A percentile compares a stretch with the other conserved stretches of the same genome.
Evolutionary conservation across 2,888 invertebrate genomes (phyloP).

Genomic region (Troilus luridus): DNA sequence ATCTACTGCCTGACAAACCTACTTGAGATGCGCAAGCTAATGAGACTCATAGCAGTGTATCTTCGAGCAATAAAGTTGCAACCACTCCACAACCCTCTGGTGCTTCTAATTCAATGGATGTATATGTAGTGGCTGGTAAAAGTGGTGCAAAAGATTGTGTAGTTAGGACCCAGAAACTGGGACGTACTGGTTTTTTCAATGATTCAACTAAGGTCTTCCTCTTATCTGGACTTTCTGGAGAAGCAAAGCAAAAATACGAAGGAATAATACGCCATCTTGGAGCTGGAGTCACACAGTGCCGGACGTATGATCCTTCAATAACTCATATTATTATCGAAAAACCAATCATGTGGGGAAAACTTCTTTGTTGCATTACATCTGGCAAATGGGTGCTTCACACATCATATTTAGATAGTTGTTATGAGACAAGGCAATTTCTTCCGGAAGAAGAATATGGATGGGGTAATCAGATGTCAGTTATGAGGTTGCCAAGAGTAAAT

Average conservation of each 20-base stretch:
- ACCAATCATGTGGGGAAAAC: constrained; percentile 87
- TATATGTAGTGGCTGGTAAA: background rate
- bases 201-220: constrained; percentile 70
- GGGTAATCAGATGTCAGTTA: constrained; percentile 80
- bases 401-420: too few species aligned
- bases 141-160: background rate
- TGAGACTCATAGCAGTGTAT: background rate
- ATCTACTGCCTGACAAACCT: background rate
- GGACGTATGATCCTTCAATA: too few species aligned
- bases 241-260: too few species aligned
- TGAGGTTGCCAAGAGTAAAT: constrained; percentile 70
- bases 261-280: too few species aligned
- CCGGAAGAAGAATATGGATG: constrained; percentile 89
- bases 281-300: too few species aligned
- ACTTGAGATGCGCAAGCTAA: background rate
- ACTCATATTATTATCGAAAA: constrained; percentile 65
- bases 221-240: constrained; percentile 61
- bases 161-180: constrained; percentile 16
- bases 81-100: background rate
- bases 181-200: background rate
- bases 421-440: too few species aligned
- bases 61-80: background rate
- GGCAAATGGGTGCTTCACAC: constrained; percentile 92
- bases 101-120: background rate
- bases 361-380: constrained; percentile 86